These are phyloP conservation scores for Eospalax fontanierii DNA, from an alignment of 2,797 vertebrate species.

Conservation along the genomic window DNA sequence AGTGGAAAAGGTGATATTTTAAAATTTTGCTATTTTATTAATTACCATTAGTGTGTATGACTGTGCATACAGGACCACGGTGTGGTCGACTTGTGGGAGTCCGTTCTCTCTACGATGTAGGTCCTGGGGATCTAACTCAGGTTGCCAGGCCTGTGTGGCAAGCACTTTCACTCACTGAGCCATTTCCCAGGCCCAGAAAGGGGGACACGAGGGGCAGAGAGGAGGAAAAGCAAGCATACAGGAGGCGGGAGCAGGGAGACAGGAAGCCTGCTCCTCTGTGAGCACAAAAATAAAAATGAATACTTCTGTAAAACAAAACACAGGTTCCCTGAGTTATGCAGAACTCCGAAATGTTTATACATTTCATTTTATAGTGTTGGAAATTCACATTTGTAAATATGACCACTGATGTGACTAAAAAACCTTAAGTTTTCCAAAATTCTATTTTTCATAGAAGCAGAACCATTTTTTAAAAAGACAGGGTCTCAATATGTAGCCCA, in stretches of 20 bases:
- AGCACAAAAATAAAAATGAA: too few species aligned
- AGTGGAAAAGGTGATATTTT: not conserved
- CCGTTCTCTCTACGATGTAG: not conserved
- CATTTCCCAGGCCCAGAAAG: not conserved
- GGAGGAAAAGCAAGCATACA: not conserved
- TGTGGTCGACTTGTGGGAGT: not conserved
- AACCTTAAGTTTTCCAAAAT: constrained; percentile 46
- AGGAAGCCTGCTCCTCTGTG: too few species aligned
- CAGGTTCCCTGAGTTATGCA: not conserved
- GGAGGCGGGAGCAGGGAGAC: not conserved
- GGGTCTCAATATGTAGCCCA: too few species aligned
- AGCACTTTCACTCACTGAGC: not conserved
- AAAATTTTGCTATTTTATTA: not conserved
- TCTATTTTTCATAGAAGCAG: not conserved
- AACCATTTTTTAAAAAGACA: not conserved
- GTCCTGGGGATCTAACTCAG: not conserved
- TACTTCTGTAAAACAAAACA: not conserved
- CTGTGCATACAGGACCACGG: not conserved
- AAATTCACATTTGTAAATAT: constrained; percentile 20
- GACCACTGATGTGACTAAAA: not conserved
- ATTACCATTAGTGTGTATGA: not conserved
- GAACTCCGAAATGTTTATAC: constrained; percentile 13
- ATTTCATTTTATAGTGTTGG: not conserved
- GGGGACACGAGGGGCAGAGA: not conserved
- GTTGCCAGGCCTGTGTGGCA: not conserved